phyloP scores from a whole-genome alignment of 1,140 invertebrate genomes.

The Leptinotarsa defecta region DNA sequence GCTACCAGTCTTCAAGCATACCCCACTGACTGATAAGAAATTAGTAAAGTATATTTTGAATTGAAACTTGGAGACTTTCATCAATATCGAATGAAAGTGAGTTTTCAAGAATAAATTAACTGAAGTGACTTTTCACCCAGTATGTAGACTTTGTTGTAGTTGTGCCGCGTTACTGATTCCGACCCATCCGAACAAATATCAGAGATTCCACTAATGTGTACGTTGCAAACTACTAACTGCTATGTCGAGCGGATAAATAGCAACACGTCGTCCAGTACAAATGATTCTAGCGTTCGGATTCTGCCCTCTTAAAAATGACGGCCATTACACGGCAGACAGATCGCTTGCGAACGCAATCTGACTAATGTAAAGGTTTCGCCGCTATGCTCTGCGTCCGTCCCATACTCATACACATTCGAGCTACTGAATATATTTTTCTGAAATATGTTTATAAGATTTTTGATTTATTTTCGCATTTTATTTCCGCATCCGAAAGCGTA shows the following conservation, averaged over 20 bases:
- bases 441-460: constrained; percentile 51
- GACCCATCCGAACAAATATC: background rate
- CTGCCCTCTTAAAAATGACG: constrained; percentile 53
- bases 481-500: constrained; percentile 34
- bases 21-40: too few species aligned
- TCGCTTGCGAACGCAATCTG: constrained; percentile 51
- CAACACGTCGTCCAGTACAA: constrained; percentile 50
- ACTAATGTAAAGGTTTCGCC: constrained; percentile 49
- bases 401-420: constrained; percentile 35
- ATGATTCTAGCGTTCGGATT: constrained; percentile 51
- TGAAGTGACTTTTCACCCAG: too few species aligned
- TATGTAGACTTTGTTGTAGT: background rate
- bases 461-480: constrained; percentile 47
- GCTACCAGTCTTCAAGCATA: too few species aligned
- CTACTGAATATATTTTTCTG: constrained; percentile 47
- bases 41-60: too few species aligned
- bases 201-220: constrained; percentile 4
- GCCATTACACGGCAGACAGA: constrained; percentile 52
- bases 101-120: too few species aligned
- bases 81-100: too few species aligned
- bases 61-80: too few species aligned
- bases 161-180: background rate
- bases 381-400: constrained; percentile 26
- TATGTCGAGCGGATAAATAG: constrained; percentile 51
- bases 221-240: constrained; percentile 27